Conservation (phyloP, 1,140 invertebrate species). For the Hetaerina americana region DNA sequence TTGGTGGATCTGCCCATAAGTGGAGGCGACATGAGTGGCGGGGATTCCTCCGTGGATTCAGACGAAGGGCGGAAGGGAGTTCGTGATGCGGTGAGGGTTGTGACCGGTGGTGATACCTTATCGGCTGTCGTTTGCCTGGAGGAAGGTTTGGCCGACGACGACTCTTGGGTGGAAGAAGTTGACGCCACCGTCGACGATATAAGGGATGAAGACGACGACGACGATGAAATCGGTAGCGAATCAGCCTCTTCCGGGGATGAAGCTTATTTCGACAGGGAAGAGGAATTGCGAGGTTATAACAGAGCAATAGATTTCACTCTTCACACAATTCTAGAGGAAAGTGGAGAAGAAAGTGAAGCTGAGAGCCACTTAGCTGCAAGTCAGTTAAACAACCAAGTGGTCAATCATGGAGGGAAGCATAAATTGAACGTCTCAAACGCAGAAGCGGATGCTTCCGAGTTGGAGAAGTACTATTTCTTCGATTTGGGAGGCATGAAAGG, state of each 20-base stretch:
- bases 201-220: constrained; percentile 9
- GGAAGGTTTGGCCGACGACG: constrained; percentile 71
- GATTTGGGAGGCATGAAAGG: constrained; percentile 63
- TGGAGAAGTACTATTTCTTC: constrained; percentile 87
- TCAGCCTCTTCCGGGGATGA: constrained; percentile 27
- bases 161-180: constrained; percentile 70
- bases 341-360: constrained; percentile 78
- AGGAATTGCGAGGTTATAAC: constrained; percentile 67
- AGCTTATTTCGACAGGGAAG: constrained; percentile 49
- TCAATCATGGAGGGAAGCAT: neutral
- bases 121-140: constrained; percentile 61
- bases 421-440: neutral
- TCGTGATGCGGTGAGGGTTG: constrained; percentile 40
- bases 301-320: constrained; percentile 75
- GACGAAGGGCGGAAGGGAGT: constrained; percentile 7
- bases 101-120: constrained; percentile 46
- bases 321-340: constrained; percentile 87
- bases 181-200: neutral
- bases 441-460: constrained; percentile 44
- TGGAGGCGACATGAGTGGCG: constrained; percentile 23
- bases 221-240: constrained; percentile 14
- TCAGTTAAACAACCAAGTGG: neutral
- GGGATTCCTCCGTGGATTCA: constrained; percentile 31
- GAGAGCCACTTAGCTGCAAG: constrained; percentile 19
- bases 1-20: constrained; percentile 12